Base-by-base conservation (phyloP, 2,113 vertebrate genomes). In the Pachyramphus minor region DNA sequence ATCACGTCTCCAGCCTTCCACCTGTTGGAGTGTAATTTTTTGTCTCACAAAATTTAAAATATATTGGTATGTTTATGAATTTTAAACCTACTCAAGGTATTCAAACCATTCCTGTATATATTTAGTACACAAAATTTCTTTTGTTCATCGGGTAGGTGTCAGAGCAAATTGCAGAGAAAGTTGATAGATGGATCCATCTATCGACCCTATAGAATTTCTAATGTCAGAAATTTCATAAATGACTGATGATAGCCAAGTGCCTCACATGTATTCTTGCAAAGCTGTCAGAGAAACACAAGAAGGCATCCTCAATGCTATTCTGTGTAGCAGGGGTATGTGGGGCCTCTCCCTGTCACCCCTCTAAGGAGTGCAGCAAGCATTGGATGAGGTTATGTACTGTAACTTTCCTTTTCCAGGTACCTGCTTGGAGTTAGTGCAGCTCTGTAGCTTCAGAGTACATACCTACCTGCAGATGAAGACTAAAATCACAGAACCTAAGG, bases 1-100 rank as follows among this genome's bases (percentile, higher is more conserved):
- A 21, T 45, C 0, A 0, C 1, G 1, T 69, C 84, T 75, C 20
- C 28, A 83, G 9, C 14, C 14, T 72, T 80, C 14, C 11, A 73
- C 27, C 15, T 53, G 9, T 30, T 39, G 23, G 45, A 85, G 5
- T 25, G 7, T 47, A 14, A 28, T 25, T 42, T 90, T 87, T 77
- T 89, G 35, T 6, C 8, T 79, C 44, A 67, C 9, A 72, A 80
- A 64, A 69, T 39, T 55, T 80, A 64, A 89, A 83, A 74, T 39
- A 0, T 33, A 18, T 33, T 78, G 21, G 2, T 55, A 45, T 52
- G 17, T 47, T 85, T 47, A 53, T 55, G 33, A 74, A 50, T 85
- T 71, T 76, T 76, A 69, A 74, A 67, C 3, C 3, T 74, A 30
- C 10, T 62, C 11, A 39, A 60, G 5, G 3, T 21, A 73, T 60